Percentiles rank a stretch among this genome's conserved stretches.
phyloP scores from a whole-genome alignment of 2,797 vertebrate species.

The Tauraco hartlaubi region DNA sequence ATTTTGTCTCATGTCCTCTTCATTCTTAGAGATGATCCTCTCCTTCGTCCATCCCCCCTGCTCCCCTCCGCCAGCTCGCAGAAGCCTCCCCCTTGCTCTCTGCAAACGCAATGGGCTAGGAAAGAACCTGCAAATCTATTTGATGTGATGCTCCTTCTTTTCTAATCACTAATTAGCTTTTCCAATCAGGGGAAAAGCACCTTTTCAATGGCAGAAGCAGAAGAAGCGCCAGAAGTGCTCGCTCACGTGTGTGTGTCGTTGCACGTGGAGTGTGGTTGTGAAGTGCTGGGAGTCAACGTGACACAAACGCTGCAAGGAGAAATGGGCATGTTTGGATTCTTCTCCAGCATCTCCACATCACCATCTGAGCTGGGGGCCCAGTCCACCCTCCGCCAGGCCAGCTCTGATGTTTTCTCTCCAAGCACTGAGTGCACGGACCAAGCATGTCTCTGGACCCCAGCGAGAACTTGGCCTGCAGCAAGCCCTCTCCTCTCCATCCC shows the following conservation, averaged over 20 bases:
- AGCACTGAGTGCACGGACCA: background rate
- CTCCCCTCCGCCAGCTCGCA: background rate
- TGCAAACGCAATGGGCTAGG: background rate
- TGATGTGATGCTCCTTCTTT: background rate
- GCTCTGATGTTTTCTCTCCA: background rate
- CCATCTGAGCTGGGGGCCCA: background rate
- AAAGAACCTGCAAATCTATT: background rate
- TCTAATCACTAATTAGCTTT: background rate
- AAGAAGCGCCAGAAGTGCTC: accelerated
- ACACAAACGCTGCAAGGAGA: accelerated
- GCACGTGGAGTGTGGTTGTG: accelerated
- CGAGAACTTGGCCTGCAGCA: background rate
- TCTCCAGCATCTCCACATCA: background rate
- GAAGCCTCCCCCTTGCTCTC: background rate
- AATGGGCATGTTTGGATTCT: background rate
- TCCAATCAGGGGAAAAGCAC: background rate
- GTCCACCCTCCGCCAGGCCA: background rate
- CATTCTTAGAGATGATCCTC: conserved; percentile 54
- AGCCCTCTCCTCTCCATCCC: background rate
- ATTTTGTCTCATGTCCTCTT: conserved; percentile 71
- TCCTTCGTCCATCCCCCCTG: background rate
- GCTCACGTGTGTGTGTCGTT: accelerated
- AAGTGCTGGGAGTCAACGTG: background rate
- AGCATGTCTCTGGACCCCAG: accelerated
- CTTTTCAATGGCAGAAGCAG: background rate